phyloP scores from a whole-genome alignment of 2,888 invertebrate species.

The Idaea aversata region DNA sequence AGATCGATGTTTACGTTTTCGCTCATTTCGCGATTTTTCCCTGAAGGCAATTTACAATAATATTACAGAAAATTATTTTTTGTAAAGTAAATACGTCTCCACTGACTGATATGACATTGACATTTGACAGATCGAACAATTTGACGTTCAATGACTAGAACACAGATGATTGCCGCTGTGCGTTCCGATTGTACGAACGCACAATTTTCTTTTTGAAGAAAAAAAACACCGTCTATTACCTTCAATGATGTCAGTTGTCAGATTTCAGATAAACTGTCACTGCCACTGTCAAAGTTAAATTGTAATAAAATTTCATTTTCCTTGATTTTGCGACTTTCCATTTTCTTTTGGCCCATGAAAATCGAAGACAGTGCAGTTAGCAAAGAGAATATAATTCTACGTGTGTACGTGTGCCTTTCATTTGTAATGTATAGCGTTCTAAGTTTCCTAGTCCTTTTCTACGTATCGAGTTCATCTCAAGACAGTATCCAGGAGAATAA shows the following conservation, averaged over 20 bases:
- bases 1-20: conserved; percentile 74
- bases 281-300: too few relatives aligned
- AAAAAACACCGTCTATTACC: too few relatives aligned
- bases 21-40: conserved; percentile 49
- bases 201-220: too few relatives aligned
- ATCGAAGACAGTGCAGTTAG: too few relatives aligned
- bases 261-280: too few relatives aligned
- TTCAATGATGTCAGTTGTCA: too few relatives aligned
- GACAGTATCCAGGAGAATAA: conserved; percentile 14
- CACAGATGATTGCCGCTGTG: too few relatives aligned
- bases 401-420: neutral
- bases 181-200: too few relatives aligned
- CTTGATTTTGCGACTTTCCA: too few relatives aligned
- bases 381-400: neutral
- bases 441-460: neutral
- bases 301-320: too few relatives aligned
- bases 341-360: too few relatives aligned
- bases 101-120: neutral
- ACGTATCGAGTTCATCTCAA: conserved; percentile 9
- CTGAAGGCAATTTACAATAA: neutral
- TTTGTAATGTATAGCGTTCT: neutral
- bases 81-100: neutral
- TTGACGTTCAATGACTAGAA: neutral
- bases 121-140: neutral
- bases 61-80: neutral